Conservation (phyloP, 2,797 vertebrate species). For the Passerculus sandwichensis region DNA sequence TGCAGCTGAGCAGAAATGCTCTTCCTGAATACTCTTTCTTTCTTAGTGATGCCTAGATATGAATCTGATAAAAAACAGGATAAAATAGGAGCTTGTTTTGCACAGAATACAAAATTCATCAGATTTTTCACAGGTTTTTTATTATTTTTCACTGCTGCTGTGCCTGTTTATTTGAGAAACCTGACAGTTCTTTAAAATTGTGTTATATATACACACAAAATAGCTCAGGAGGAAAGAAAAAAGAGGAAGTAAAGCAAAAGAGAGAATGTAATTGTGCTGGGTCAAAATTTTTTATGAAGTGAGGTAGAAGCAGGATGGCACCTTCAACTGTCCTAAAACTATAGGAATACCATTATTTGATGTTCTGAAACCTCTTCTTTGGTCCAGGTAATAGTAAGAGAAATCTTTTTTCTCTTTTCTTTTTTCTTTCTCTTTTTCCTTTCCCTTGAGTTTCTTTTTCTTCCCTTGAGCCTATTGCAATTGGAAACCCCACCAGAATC, state of each 20-base stretch:
- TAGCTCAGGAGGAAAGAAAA: background rate
- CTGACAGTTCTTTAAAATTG: background rate
- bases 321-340: background rate
- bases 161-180: background rate
- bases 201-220: background rate
- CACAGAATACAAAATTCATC: background rate
- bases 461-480: accelerated
- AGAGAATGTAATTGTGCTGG: background rate
- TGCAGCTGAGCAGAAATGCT: background rate
- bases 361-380: background rate
- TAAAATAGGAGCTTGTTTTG: background rate
- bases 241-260: accelerated
- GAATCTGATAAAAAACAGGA: background rate
- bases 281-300: background rate
- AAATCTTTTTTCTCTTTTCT: background rate
- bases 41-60: background rate
- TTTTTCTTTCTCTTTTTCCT: accelerated
- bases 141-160: background rate
- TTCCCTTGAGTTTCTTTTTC: background rate
- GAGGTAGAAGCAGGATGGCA: background rate
- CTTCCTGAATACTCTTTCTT: background rate
- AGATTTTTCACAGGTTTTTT: background rate
- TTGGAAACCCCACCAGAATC: background rate
- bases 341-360: background rate
- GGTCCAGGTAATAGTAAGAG: background rate